Base-by-base conservation (phyloP, 2,797 vertebrate species). In the Etheostoma nigrum region DNA sequence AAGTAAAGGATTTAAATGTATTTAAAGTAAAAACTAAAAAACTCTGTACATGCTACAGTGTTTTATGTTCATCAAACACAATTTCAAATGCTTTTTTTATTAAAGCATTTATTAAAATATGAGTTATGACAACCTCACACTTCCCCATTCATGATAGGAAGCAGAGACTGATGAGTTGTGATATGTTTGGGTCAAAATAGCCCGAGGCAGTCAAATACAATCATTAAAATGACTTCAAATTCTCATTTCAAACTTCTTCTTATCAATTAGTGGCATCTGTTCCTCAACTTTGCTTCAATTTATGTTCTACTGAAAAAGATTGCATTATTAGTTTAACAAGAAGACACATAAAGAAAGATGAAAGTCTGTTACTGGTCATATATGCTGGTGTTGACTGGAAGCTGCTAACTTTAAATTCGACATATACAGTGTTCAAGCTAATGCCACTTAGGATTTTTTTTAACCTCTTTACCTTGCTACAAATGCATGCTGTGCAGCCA, bases 171-270 rank as follows among this genome's bases (percentile, higher is more conserved):
- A 84, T 77, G 12, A n/a, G 51, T 12, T 58, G 51, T 72, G 84
- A 77, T 78, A 62, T 60, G 67, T 82, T 63, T 47, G 76, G 78
- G 78, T 82, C 62, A 64, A 69, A 84, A 82, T 73, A 77, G 66
- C 81, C 78, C 0, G 18, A 71, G 74, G 71, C 81, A 49, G 51
- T 33, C 55, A 33, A 68, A 70, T 33, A 53, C 54, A 57, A 62
- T 65, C 45, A 81, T 72, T 74, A 79, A 40, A 69, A 67, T 15
- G 33, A 57, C 67, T 84, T 76, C 8, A 66, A 8, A 27, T 61
- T 57, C 18, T 73, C 21, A 60, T 73, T 67, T 68, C 7, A 79
- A 45, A 65, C 21, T 30, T 19, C 44, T 30, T 74, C 33, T 57
- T 48, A 68, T 75, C 71, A 81, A 72, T 76, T 76, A 74, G 65